Evolutionary conservation across 2,888 invertebrate genomes (phyloP).

Genomic region (Lithophane leautieri): DNA sequence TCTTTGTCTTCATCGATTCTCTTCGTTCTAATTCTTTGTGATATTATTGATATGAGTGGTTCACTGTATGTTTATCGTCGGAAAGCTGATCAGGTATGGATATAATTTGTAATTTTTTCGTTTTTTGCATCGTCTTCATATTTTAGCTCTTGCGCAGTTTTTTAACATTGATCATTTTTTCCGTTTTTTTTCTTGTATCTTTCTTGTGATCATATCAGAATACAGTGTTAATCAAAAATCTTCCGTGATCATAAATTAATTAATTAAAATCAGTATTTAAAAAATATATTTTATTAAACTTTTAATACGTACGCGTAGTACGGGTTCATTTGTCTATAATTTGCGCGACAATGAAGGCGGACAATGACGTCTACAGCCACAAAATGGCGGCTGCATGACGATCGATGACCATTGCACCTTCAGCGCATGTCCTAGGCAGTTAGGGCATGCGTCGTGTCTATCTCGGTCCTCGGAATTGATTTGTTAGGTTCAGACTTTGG

Average conservation of each 20-base stretch:
- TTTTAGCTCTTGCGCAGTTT: background rate
- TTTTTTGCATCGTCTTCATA: background rate
- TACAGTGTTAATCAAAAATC: background rate
- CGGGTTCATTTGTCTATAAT: background rate
- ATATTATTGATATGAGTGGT: constrained; percentile 36
- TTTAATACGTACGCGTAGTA: background rate
- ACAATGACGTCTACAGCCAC: background rate
- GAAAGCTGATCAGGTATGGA: constrained; percentile 26
- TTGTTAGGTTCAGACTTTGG: background rate
- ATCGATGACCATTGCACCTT: constrained; percentile 30
- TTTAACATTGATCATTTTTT: background rate
- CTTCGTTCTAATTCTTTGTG: background rate
- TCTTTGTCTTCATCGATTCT: background rate
- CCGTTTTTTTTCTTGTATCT: background rate
- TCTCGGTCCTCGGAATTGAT: constrained; percentile 24
- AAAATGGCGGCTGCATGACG: constrained; percentile 28
- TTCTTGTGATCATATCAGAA: background rate
- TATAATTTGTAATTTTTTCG: background rate
- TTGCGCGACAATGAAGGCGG: background rate
- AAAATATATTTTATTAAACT: background rate
- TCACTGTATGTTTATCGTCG: constrained; percentile 17
- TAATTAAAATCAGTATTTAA: background rate
- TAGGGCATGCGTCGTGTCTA: constrained; percentile 29
- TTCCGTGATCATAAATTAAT: background rate
- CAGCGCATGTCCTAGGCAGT: constrained; percentile 41